Evolutionary conservation across 2,113 vertebrate species (phyloP).

Genomic region (Pygoscelis adeliae): DNA sequence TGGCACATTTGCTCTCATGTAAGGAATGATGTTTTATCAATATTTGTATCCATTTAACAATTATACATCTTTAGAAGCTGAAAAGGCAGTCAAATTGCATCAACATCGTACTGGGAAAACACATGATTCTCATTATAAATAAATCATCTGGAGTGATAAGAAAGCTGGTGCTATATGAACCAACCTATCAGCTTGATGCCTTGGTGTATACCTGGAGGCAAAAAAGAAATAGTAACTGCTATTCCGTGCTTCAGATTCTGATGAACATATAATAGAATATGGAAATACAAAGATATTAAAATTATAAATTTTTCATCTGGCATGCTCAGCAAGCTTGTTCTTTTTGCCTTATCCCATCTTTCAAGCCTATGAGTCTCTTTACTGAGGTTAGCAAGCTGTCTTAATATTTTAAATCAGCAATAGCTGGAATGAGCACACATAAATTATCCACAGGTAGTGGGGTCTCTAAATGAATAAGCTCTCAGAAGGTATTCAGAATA

Average conservation of each 20-base stretch:
- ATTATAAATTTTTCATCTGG: slow-evolving; percentile 52
- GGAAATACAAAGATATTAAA: slow-evolving; percentile 62
- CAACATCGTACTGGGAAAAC: neutral
- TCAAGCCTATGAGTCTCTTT: neutral
- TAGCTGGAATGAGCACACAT: neutral
- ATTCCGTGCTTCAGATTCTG: neutral
- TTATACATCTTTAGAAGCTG: slow-evolving; percentile 2
- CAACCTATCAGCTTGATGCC: slow-evolving; percentile 26
- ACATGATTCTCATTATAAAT: slow-evolving; percentile 21
- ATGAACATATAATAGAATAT: slow-evolving; percentile 9
- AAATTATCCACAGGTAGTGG: slow-evolving; percentile 26
- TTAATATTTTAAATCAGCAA: slow-evolving; percentile 19
- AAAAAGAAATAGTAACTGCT: slow-evolving; percentile 12
- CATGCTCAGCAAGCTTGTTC: neutral
- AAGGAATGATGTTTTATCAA: neutral
- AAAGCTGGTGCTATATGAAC: neutral
- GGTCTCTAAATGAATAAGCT: neutral
- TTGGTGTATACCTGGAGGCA: slow-evolving; percentile 6
- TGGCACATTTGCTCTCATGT: neutral
- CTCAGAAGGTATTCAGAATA: neutral
- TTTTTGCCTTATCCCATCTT: neutral
- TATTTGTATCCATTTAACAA: slow-evolving; percentile 15
- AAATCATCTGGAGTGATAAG: slow-evolving; percentile 43
- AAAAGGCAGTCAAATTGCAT: neutral
- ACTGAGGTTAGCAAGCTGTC: neutral